Percentiles rank a stretch among this genome's conserved stretches.
Evolutionary conservation across 2,113 vertebrate genomes (phyloP).

Genomic region (Platysteira castanea): DNA sequence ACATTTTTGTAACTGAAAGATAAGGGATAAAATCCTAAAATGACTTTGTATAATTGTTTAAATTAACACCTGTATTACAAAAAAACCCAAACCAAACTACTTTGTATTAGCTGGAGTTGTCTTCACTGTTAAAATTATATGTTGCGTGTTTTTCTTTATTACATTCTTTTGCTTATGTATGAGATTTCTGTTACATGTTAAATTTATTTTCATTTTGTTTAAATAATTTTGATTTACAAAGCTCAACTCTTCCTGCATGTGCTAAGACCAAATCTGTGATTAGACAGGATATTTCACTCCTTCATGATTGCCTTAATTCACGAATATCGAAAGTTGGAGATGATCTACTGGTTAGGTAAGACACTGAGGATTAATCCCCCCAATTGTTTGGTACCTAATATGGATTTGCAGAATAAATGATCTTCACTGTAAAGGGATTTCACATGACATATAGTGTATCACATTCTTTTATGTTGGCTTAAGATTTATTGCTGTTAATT

Average conservation of each 20-base stretch:
- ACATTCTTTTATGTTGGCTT: constrained; percentile 68
- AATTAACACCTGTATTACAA: neutral
- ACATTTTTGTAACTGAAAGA: neutral
- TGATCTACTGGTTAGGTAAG: constrained; percentile 85
- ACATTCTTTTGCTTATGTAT: neutral
- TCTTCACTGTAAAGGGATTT: constrained; percentile 22
- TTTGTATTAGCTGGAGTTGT: neutral
- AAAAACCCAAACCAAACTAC: neutral
- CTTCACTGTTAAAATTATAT: neutral
- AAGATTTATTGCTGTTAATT: constrained; percentile 42
- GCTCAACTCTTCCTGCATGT: constrained; percentile 88
- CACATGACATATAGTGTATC: constrained; percentile 21
- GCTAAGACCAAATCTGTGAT: constrained; percentile 80
- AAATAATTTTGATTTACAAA: constrained; percentile 70
- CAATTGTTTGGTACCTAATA: neutral
- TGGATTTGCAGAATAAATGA: constrained; percentile 8
- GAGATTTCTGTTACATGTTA: constrained; percentile 21
- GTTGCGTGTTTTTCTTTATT: neutral
- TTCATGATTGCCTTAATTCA: constrained; percentile 75
- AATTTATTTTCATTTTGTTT: constrained; percentile 60
- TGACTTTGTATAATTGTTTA: neutral
- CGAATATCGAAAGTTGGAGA: constrained; percentile 81
- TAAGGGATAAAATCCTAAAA: neutral
- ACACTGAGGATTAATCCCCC: neutral
- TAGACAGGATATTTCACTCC: constrained; percentile 75